Evolutionary conservation across 2,888 invertebrate genomes (phyloP).

Genomic region (Lochmaea crataegi): DNA sequence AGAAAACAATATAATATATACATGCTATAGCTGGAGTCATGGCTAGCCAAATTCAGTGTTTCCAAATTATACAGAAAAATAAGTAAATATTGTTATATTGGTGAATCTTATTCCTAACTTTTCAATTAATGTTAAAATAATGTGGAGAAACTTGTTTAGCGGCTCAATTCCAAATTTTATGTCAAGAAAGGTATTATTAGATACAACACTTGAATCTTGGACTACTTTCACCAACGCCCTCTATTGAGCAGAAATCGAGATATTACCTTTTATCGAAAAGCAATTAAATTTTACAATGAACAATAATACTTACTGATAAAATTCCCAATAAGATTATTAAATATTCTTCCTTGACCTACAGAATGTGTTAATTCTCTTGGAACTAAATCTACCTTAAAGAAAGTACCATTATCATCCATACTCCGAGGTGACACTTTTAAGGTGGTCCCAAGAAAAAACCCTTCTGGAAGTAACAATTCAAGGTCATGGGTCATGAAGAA

Average conservation of each 20-base stretch:
- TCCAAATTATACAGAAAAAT: no score
- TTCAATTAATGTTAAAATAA: no score
- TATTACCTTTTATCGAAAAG: background rate
- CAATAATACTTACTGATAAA: constrained; percentile 73
- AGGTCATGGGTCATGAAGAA: constrained; percentile 84
- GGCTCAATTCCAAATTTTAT: no score
- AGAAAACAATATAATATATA: no score
- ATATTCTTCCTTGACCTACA: constrained; percentile 68
- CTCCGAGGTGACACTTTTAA: constrained; percentile 80
- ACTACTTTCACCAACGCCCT: constrained; percentile 2
- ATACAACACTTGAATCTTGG: background rate
- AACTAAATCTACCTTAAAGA: constrained; percentile 79
- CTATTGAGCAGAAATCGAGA: background rate
- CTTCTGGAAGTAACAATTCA: constrained; percentile 77
- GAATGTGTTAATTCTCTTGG: constrained; percentile 63
- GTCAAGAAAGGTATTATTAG: background rate
- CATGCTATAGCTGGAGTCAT: no score
- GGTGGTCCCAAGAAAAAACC: constrained; percentile 79
- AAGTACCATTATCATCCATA: constrained; percentile 79
- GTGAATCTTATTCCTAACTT: no score
- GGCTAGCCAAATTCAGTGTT: no score
- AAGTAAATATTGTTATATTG: no score
- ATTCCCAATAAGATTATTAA: constrained; percentile 70
- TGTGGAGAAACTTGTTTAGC: no score
- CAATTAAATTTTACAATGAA: background rate